Percentiles rank a stretch among this genome's conserved stretches.
Evolutionary conservation across 2,797 vertebrate genomes (phyloP).

Genomic region (Percopsis omiscomaycus): DNA sequence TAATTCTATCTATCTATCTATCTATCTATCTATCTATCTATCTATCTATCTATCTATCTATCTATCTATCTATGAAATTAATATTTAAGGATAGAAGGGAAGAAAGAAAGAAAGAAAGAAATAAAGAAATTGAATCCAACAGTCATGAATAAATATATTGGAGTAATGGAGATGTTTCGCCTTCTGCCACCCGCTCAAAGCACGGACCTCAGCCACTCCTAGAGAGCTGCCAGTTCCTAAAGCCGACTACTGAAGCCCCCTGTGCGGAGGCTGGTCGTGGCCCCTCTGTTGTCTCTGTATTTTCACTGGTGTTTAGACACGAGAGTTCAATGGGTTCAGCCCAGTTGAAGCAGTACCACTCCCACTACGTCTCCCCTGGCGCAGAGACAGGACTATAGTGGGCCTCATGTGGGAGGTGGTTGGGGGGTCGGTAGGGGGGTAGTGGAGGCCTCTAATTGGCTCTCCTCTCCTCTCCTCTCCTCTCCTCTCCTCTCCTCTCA

Average conservation of each 20-base stretch:
- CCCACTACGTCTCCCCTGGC: slow-evolving; percentile 46
- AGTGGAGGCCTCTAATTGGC: slow-evolving; percentile 13
- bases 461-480: slow-evolving; percentile 24
- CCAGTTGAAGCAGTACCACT: slow-evolving; percentile 60
- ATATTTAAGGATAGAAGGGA: background rate
- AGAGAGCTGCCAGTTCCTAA: background rate
- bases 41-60: background rate
- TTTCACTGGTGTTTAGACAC: slow-evolving; percentile 56
- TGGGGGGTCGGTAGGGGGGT: background rate
- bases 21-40: background rate
- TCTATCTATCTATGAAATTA: background rate
- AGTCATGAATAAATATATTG: too few relatives aligned
- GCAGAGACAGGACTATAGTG: slow-evolving; percentile 48
- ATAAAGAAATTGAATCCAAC: background rate
- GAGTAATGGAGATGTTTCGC: background rate
- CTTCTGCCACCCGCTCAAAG: background rate
- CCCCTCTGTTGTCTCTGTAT: slow-evolving; percentile 48
- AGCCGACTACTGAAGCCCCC: slow-evolving; percentile 18
- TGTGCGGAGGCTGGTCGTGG: slow-evolving; percentile 29
- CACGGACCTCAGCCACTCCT: background rate
- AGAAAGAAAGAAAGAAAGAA: background rate
- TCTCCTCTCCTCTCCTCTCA: slow-evolving; percentile 9
- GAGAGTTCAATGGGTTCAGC: slow-evolving; percentile 70
- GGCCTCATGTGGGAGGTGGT: slow-evolving; percentile 39
- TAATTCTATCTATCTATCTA: background rate